Evolutionary conservation across 2,888 invertebrate genomes (phyloP).

Genomic region (Folsomia candida): DNA sequence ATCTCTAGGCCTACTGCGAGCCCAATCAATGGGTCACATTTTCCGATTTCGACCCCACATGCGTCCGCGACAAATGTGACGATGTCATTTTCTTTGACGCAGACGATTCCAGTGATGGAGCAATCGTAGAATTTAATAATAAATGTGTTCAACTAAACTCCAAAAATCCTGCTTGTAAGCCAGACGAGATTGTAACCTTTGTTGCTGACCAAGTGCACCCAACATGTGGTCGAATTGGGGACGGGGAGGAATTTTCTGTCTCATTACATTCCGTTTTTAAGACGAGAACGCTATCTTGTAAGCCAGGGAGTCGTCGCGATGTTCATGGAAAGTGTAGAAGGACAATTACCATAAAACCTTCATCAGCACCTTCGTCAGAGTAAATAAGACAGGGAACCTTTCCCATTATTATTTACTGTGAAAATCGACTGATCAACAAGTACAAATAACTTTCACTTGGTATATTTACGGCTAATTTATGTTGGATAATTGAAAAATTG

Average conservation of each 20-base stretch:
- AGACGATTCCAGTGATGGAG: neutral
- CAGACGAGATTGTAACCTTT: constrained; percentile 2
- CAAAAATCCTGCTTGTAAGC: neutral
- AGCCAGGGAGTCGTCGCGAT: constrained; percentile 32
- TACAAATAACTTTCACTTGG: constrained; percentile 3
- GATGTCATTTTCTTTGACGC: neutral
- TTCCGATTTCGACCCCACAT: neutral
- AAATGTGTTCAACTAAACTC: constrained; percentile 1
- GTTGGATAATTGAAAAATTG: neutral
- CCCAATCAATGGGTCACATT: constrained; percentile 5
- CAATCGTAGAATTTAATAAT: neutral
- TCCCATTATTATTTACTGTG: neutral
- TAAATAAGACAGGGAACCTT: neutral
- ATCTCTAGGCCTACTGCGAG: constrained; percentile 4
- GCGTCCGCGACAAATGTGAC: neutral
- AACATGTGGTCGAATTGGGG: neutral
- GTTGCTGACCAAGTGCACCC: neutral
- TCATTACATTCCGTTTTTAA: neutral
- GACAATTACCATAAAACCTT: neutral
- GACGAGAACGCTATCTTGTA: constrained; percentile 16
- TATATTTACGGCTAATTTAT: too few species aligned
- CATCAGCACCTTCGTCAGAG: too few species aligned
- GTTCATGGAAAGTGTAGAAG: constrained; percentile 29
- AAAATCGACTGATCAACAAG: neutral
- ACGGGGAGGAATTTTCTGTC: neutral